Evolutionary conservation across 2,888 invertebrate species (phyloP).

Genomic region (Tanytarsus gracilentus): DNA sequence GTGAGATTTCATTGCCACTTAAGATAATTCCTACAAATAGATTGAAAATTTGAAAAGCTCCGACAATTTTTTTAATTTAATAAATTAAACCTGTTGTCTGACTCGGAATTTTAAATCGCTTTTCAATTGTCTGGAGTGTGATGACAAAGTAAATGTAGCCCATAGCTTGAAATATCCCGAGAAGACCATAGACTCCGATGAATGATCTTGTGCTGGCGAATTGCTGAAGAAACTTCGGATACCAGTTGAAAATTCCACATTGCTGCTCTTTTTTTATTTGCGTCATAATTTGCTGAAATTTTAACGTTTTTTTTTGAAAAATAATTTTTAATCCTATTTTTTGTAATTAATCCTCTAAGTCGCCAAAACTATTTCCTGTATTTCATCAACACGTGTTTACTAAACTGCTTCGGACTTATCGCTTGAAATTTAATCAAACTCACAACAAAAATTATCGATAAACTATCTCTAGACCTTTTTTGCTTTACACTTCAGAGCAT

Average conservation of each 20-base stretch:
- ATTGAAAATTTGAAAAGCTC: constrained; percentile 57
- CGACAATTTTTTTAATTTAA: constrained; percentile 36
- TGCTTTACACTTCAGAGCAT: too few relatives aligned
- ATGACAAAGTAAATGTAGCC: constrained; percentile 56
- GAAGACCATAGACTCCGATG: constrained; percentile 51
- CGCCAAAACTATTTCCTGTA: too few relatives aligned
- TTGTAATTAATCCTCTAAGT: too few relatives aligned
- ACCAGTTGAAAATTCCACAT: constrained; percentile 34
- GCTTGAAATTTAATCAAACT: too few relatives aligned
- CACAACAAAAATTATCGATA: too few relatives aligned
- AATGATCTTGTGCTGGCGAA: constrained; percentile 52
- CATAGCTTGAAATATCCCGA: constrained; percentile 57
- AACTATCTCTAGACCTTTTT: too few relatives aligned
- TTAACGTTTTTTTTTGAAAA: too few relatives aligned
- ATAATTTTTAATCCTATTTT: too few relatives aligned
- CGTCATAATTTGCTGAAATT: too few relatives aligned
- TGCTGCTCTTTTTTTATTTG: too few relatives aligned
- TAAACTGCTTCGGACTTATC: too few relatives aligned
- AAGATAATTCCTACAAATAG: constrained; percentile 53
- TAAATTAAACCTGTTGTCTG: constrained; percentile 51
- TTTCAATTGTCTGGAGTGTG: constrained; percentile 57
- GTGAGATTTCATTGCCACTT: constrained; percentile 61
- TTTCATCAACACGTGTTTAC: too few relatives aligned
- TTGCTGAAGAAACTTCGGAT: constrained; percentile 51
- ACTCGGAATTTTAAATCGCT: constrained; percentile 58